These are phyloP conservation scores for Proteles cristata DNA, from an alignment of 2,113 vertebrate species.

Conservation along the genomic window DNA sequence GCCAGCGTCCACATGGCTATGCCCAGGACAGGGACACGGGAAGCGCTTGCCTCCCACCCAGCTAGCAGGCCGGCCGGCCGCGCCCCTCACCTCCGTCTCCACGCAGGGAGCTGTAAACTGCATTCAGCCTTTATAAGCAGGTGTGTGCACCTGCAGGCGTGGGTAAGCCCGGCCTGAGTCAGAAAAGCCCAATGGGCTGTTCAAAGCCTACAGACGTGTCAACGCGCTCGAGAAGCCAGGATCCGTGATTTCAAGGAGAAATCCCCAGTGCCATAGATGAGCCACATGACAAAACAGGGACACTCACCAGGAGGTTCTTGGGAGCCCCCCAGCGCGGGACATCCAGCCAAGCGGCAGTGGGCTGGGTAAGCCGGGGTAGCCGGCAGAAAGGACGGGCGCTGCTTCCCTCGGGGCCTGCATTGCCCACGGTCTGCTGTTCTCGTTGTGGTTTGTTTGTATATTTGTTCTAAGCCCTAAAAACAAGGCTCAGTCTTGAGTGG, in stretches of 20 bases:
- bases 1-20: not conserved
- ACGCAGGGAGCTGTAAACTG: not conserved
- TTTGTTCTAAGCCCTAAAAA: slow-evolving; percentile 9
- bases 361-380: not conserved
- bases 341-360: not conserved
- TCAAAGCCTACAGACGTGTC: not conserved
- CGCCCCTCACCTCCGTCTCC: not conserved
- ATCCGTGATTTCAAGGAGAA: not conserved
- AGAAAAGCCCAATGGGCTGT: not conserved
- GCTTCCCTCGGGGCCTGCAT: not conserved
- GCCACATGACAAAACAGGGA: not conserved
- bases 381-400: not conserved
- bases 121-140: slow-evolving; percentile 48
- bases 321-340: not conserved
- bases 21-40: not conserved
- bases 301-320: not conserved
- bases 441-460: not conserved
- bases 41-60: not conserved
- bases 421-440: not conserved
- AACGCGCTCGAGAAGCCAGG: not conserved
- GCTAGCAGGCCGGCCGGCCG: not conserved
- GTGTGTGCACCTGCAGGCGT: slow-evolving; percentile 2
- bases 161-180: slow-evolving; percentile 52
- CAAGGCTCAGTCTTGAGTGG: not conserved
- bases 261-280: not conserved